Evolutionary conservation across 1,140 invertebrate species (phyloP), one percentile per base, ranked within the genome.

Genomic region (Zaprionus vittiger): DNA sequence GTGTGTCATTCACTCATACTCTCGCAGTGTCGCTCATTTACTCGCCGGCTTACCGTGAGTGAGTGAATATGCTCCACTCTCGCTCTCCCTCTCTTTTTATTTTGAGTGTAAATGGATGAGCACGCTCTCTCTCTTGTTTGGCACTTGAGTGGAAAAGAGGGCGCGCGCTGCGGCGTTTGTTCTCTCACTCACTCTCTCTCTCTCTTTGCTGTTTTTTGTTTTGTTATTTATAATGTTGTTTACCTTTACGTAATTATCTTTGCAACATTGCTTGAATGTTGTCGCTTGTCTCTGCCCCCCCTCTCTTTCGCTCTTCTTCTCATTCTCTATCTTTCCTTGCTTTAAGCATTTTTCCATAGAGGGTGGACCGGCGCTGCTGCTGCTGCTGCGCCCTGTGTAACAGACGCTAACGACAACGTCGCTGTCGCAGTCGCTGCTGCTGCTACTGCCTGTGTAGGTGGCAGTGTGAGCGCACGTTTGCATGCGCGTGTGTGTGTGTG

Each of bases 181-280:
- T 67, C 56, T 72, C 57, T 63, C 31, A 34, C 31, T 34, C 31
- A 11, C 31, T 4, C 31, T 34, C 31, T 34, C 31, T 34, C 31
- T 34, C 61, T 72, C 57, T 67, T 61, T 77, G 60, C 31, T 67
- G 41, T 37, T 78, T 79, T 60, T 60, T 80, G 73, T 77, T 72
- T 83, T 79, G 79, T 70, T 84, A 80, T 85, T 82, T 91, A 77
- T 82, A 71, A 73, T 82, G 76, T 85, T 89, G 85, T 90, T 89
- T 90, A 90, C 86, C 81, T 90, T 89, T 89, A 89, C 79, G 85
- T 90, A 89, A 90, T 89, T 89, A 90, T 85, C 76, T 90, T 81
- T 82, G 85, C 67, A 81, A 85, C 79, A 81, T 81, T 89, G 74
- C 17, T 71, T 44, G 63, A 71, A 71, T 73, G 47, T 54, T 72